Evolutionary conservation across 1,140 invertebrate genomes (phyloP), one percentile per base, ranked within the genome.

Genomic region (Listronotus oregonensis): DNA sequence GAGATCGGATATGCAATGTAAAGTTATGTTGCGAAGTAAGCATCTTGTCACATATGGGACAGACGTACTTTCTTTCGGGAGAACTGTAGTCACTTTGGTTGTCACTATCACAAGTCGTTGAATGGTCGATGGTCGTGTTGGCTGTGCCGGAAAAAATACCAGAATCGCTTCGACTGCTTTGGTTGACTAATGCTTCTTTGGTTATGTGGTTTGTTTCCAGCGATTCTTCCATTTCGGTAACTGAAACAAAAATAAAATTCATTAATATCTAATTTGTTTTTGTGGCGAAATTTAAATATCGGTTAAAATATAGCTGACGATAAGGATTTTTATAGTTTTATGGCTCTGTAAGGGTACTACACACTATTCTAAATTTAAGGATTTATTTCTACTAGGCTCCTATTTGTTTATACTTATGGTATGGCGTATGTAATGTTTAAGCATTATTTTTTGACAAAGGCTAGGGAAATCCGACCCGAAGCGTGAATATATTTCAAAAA

Each of bases 1-100:
- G 87, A 57, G 82, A 84, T 27, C 88, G 82, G 61, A 90, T 88
- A 75, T 90, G 89, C 37, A 85, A 79, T 9, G 89, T 90, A 72
- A 90, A 86, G 37, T 88, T 85, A 71, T 88, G 86, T 51, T 85
- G 83, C 31, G 84, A 84, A 10, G 80, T 77, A 39, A 89, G 78
- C 42, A 83, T 81, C 27, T 81, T 80, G 31, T 85, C 81, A 77
- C 89, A 90, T 46, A 89, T 84, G 8, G 87, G 87, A 77, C 88
- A 90, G 3, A 81, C 56, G 68, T 80, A 83, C 66, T 82, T 83
- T 57, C 80, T 77, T 63, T 81, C 80, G 31, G 73, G 73, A 14
- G 73, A 72, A 50, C 73, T 76, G 60, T 73, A 74, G 34, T 78
- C 75, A 66, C 74, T 77, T 3, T 73, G 63, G 57, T 72, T 71